phyloP scores from a whole-genome alignment of 1,140 invertebrate species.

The Mamestra configurata region DNA sequence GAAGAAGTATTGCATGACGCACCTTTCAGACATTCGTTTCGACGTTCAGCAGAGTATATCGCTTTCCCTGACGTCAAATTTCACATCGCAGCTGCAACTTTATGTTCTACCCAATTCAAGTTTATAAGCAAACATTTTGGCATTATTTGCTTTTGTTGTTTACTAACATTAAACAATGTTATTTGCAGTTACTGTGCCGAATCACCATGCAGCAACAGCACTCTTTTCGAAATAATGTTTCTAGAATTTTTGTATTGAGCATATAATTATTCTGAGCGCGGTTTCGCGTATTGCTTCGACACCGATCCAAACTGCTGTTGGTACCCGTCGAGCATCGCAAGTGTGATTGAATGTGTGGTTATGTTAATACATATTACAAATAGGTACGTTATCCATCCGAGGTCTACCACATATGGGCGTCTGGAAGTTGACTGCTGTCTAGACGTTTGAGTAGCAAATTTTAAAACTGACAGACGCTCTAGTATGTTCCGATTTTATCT shows the following conservation, averaged over 20 bases:
- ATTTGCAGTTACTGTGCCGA: not conserved
- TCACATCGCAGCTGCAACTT: slow-evolving; percentile 50
- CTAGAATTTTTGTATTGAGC: not conserved
- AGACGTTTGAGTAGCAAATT: slow-evolving; percentile 30
- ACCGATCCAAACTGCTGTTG: slow-evolving; percentile 19
- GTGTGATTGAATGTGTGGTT: slow-evolving; percentile 10
- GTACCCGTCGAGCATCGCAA: slow-evolving; percentile 12
- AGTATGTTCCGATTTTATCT: not conserved
- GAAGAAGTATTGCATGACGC: slow-evolving; percentile 53
- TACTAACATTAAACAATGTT: slow-evolving; percentile 13
- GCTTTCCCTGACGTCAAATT: slow-evolving; percentile 59
- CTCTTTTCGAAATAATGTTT: not conserved
- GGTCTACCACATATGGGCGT: slow-evolving; percentile 18
- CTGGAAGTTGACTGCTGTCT: slow-evolving; percentile 23
- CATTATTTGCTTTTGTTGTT: slow-evolving; percentile 32
- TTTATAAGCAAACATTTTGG: slow-evolving; percentile 31
- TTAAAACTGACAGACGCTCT: slow-evolving; percentile 18
- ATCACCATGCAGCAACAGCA: not conserved
- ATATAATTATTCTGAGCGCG: slow-evolving; percentile 24
- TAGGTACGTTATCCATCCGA: slow-evolving; percentile 39
- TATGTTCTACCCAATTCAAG: slow-evolving; percentile 37
- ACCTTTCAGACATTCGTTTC: slow-evolving; percentile 48
- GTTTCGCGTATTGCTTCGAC: slow-evolving; percentile 7
- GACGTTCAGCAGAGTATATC: slow-evolving; percentile 22
- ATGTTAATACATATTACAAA: slow-evolving; percentile 21